These are phyloP conservation scores for Onychostruthus taczanowskii DNA, from an alignment of 2,113 vertebrate genomes.

Conservation along the genomic window DNA sequence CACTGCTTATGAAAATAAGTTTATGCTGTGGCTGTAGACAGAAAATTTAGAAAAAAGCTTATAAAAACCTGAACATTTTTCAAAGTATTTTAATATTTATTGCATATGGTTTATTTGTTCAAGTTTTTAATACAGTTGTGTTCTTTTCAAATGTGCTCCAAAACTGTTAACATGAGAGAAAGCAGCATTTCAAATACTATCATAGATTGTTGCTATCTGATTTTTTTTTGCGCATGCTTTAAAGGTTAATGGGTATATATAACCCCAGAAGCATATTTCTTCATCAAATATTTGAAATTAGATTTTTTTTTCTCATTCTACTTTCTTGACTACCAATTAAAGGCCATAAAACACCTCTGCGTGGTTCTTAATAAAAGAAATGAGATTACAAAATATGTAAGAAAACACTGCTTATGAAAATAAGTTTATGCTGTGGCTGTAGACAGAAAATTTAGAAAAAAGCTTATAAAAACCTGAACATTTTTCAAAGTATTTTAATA, in stretches of 20 bases:
- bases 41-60: not conserved
- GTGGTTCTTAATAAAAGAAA: not conserved
- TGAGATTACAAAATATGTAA: not conserved
- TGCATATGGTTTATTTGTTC: not conserved
- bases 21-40: not conserved
- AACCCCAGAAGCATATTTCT: not conserved
- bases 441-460: not conserved
- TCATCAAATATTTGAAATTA: not conserved
- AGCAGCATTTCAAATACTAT: not conserved
- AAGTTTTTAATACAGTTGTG: not conserved
- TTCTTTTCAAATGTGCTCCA: not conserved
- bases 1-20: rapidly evolving
- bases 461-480: not conserved
- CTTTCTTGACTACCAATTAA: not conserved
- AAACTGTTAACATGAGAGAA: not conserved
- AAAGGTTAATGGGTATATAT: not conserved
- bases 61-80: not conserved
- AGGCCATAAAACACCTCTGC: not conserved
- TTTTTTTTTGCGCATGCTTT: not conserved
- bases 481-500: not conserved
- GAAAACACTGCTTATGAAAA: not conserved
- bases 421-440: not conserved
- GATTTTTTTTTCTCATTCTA: not conserved
- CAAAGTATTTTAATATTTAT: not conserved
- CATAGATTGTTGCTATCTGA: not conserved